Conservation (phyloP, 2,113 vertebrate genomes). For the Neomonachus schauinslandi region DNA sequence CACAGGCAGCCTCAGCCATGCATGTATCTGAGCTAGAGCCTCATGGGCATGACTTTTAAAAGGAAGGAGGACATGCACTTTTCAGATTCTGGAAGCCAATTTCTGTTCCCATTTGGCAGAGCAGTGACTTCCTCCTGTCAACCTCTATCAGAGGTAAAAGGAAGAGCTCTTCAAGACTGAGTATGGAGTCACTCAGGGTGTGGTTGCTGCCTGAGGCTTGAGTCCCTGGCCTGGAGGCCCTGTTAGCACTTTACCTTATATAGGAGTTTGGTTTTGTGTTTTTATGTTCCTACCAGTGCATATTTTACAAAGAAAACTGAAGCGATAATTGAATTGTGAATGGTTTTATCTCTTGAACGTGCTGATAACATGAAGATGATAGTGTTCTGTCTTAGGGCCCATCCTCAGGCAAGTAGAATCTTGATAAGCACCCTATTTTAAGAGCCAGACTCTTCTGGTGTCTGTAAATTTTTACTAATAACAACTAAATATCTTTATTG, state of each 20-base stretch:
- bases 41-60: background rate
- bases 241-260: background rate
- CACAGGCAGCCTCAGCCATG: background rate
- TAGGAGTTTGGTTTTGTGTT: background rate
- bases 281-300: background rate
- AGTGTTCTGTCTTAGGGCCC: background rate
- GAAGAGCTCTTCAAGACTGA: background rate
- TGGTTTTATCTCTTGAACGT: background rate
- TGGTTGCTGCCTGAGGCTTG: background rate
- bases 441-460: background rate
- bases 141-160: background rate
- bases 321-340: background rate
- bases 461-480: constrained; percentile 14
- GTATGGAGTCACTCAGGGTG: fast-evolving
- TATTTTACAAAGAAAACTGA: constrained; percentile 15
- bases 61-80: background rate
- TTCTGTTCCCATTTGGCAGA: background rate
- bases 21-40: background rate
- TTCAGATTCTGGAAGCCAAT: background rate
- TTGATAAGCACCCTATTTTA: background rate
- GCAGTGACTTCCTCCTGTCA: background rate
- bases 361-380: background rate
- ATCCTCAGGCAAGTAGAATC: background rate
- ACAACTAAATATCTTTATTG: constrained; percentile 28
- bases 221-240: background rate